These are phyloP conservation scores for Triplophysa siluroides DNA, from an alignment of 2,113 vertebrate species.

Conservation along the genomic window DNA sequence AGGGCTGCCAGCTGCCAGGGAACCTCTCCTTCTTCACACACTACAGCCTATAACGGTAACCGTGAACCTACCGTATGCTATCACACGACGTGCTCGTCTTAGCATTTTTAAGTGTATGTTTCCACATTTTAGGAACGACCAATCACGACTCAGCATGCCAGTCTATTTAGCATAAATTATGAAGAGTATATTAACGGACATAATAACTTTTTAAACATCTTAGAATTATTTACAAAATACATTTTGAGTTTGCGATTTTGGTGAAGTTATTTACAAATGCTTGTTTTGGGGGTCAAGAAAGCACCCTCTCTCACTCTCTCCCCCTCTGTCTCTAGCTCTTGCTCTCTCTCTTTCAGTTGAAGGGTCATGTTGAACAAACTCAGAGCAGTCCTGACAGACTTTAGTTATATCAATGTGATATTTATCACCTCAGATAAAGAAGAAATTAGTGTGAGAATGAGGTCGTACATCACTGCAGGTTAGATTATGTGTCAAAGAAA, in stretches of 20 bases:
- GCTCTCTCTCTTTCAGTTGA: conserved; percentile 34
- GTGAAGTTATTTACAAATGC: no score
- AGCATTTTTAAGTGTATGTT: conserved; percentile 3
- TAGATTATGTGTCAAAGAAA: conserved; percentile 76
- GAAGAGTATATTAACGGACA: no score
- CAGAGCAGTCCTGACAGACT: conserved; percentile 67
- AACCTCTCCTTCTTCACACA: conserved; percentile 48
- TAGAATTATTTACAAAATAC: no score
- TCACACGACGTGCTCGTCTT: neutral
- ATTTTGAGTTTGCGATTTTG: no score
- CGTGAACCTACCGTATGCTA: conserved; percentile 32
- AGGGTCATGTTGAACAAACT: conserved; percentile 71
- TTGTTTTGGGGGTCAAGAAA: no score
- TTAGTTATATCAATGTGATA: conserved; percentile 77
- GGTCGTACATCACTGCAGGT: conserved; percentile 78
- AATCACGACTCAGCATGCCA: no score
- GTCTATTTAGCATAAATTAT: no score
- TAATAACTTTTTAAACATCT: no score
- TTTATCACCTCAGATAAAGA: conserved; percentile 83
- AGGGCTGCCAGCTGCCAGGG: conserved; percentile 61
- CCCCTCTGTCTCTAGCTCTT: neutral
- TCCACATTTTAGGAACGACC: no score
- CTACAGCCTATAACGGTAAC: conserved; percentile 54
- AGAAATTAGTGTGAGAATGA: conserved; percentile 82
- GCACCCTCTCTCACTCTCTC: neutral